Base-by-base conservation (phyloP, 2,888 invertebrate species). In the Bombylius major region DNA sequence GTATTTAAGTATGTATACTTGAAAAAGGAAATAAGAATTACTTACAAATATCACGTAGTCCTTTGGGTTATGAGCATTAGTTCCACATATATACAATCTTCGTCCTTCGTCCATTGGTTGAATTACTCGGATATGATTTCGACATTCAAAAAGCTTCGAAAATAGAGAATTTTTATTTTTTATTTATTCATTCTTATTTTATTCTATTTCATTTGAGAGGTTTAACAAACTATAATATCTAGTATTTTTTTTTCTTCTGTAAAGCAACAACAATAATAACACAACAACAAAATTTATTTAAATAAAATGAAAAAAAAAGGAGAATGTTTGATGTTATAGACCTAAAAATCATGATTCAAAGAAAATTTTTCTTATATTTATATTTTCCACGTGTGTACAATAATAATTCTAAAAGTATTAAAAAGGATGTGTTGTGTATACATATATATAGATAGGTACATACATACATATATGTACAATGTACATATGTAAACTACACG, bases 1-100 rank as follows among this genome's bases (percentile, higher is more conserved):
- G 6, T 36, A 36, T 9, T 36, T 36, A 36, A 8, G 6, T 36
- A 36, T 36, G 36, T 36, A 36, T 8, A 36, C 7, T 36, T 6
- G 4, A 47, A 47, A 47, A 47, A 14, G 14, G 14, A 12, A 45
- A 51, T 9, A 34, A 33, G 5, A 12, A 6, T 14, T 53, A 91
- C 92, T 92, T 78, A 93, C 93, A 75, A 92, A 89, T 73, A 94
- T 83, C 54, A 94, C 92, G 86, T 89, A 92, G 73, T 95, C 94
- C 76, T 92, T 92, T 32, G 93, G 93, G 73, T 89, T 89, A 76
- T 94, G 93, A 33, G 94, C 94, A 72, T 94, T 94, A 59, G 94
- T 94, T 55, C 94, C 94, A 71, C 94, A 95, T 58, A 94, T 83
- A 74, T 95, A 95, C 54, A 94, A 81, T 53, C 91, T 81, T 62